Evolutionary conservation across 2,797 vertebrate species (phyloP).

Genomic region (Cossypha polioptera): DNA sequence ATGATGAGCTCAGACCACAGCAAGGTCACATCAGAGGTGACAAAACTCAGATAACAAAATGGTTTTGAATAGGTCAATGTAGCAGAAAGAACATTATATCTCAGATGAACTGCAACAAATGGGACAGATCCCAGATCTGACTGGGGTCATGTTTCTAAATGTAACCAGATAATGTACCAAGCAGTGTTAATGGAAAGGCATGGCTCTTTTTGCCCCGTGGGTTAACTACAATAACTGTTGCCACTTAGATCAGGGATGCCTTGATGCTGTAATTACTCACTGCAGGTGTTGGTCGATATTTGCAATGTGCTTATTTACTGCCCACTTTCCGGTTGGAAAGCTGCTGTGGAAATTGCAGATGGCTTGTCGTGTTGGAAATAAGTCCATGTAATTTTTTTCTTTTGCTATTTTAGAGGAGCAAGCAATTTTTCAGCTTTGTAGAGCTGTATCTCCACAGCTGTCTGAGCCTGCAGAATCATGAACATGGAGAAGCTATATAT

Average conservation of each 20-base stretch:
- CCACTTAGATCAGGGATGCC: conserved; percentile 44
- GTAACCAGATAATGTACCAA: conserved; percentile 9
- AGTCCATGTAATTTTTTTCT: conserved; percentile 37
- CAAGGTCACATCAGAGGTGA: neutral
- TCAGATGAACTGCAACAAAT: conserved; percentile 23
- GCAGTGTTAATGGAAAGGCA: conserved; percentile 35
- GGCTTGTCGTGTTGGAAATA: conserved; percentile 51
- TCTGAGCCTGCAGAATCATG: conserved; percentile 38
- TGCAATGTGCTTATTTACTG: conserved; percentile 62
- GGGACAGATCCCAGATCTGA: neutral
- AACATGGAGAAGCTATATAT: neutral
- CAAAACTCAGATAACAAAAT: neutral
- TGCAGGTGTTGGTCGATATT: conserved; percentile 50
- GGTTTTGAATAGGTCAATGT: neutral
- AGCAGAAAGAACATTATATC: neutral
- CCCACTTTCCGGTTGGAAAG: conserved; percentile 15
- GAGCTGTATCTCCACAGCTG: neutral
- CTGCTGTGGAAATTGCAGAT: conserved; percentile 34
- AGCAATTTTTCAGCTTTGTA: conserved; percentile 17
- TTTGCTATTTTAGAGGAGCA: neutral
- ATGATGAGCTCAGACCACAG: neutral
- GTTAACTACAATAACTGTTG: conserved; percentile 36
- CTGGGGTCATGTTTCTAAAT: conserved; percentile 36
- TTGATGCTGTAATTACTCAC: conserved; percentile 65
- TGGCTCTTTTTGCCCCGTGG: conserved; percentile 14